A percentile compares a stretch with the other conserved stretches of the same genome.
Evolutionary conservation across 2,113 vertebrate species (phyloP).

Genomic region (Casuarius casuarius): DNA sequence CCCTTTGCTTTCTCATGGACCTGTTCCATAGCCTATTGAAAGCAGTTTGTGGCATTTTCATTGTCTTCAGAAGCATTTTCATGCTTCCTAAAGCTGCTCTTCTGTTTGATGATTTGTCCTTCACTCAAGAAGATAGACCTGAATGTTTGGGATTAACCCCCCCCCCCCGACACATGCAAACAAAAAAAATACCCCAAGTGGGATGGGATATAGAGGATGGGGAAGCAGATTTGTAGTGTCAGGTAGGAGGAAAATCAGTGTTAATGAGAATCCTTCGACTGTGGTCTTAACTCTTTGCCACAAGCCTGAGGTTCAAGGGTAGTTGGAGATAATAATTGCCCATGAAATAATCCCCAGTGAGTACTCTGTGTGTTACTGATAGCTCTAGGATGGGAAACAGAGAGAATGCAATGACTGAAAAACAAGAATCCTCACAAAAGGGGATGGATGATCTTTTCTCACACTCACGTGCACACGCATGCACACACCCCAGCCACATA

Average conservation of each 20-base stretch:
- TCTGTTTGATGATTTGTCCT: too few relatives aligned
- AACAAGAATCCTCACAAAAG: not conserved
- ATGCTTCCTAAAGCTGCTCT: too few relatives aligned
- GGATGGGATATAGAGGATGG: accelerated
- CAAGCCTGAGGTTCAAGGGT: not conserved
- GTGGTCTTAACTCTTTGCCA: not conserved
- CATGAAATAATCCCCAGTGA: not conserved
- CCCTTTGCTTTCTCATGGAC: not conserved
- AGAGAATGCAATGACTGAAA: not conserved
- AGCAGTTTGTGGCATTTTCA: accelerated
- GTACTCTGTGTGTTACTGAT: not conserved
- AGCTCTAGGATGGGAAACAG: not conserved
- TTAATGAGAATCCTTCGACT: not conserved
- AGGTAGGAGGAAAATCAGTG: not conserved
- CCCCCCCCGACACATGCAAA: too few relatives aligned
- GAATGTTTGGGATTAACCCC: not conserved
- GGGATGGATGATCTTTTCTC: not conserved
- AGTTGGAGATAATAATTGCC: not conserved
- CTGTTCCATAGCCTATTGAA: not conserved
- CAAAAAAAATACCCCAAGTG: accelerated
- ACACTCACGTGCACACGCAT: not conserved
- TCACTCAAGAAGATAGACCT: not conserved
- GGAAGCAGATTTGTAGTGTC: not conserved
- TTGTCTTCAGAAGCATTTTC: not conserved
- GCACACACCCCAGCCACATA: slow-evolving; percentile 2